These are phyloP conservation scores for Drosophila peninsularis DNA, from an alignment of 2,888 invertebrate genomes.

Conservation along the genomic window DNA sequence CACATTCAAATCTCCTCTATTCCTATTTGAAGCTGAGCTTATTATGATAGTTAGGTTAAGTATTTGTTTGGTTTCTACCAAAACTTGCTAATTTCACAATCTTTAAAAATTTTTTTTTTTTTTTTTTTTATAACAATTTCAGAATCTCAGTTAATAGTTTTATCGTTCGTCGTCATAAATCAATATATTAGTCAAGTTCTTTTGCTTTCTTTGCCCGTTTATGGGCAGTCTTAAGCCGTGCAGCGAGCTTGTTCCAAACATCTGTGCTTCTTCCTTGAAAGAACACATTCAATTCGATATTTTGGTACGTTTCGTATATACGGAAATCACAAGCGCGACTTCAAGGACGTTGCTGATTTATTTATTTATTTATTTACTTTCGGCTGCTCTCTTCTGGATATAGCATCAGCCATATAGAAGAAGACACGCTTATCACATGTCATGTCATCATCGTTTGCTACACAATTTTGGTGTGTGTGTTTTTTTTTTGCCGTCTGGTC, in stretches of 20 bases:
- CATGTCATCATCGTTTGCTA: constrained; percentile 53
- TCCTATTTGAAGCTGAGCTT: not conserved
- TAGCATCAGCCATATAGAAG: constrained; percentile 8
- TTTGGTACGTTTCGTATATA: constrained; percentile 72
- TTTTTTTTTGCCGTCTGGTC: constrained; percentile 66
- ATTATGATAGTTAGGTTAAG: not conserved
- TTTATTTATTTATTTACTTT: constrained; percentile 77
- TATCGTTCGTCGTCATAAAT: not conserved
- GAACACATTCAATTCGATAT: constrained; percentile 37
- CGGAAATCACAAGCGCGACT: constrained; percentile 82
- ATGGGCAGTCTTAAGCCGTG: not conserved
- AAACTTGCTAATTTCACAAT: too few relatives aligned
- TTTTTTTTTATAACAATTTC: too few relatives aligned
- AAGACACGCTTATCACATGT: constrained; percentile 54
- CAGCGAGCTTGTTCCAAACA: constrained; percentile 1
- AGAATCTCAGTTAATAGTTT: too few relatives aligned
- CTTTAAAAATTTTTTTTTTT: too few relatives aligned
- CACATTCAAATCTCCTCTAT: too few relatives aligned
- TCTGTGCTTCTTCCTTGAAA: not conserved
- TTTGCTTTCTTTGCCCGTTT: not conserved
- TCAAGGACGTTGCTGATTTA: constrained; percentile 82
- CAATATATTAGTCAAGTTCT: not conserved
- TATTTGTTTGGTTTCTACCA: not conserved
- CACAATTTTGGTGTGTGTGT: constrained; percentile 21
- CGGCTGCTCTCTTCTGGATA: constrained; percentile 35